Evolutionary conservation across 2,888 invertebrate species (phyloP).

Genomic region (Melinaea marsaeus): DNA sequence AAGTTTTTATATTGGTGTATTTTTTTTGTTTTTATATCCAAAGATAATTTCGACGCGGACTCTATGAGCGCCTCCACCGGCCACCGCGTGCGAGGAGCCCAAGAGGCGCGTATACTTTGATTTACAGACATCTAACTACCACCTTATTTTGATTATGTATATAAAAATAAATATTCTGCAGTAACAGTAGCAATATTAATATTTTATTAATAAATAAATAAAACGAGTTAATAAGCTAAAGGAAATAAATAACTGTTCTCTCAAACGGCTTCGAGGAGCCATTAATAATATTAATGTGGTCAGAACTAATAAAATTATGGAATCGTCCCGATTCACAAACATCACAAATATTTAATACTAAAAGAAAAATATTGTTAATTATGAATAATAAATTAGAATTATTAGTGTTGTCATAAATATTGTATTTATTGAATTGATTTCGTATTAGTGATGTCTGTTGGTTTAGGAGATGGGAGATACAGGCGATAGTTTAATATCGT

Average conservation of each 20-base stretch:
- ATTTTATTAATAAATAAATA: too few species aligned
- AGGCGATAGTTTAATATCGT: conserved; percentile 10
- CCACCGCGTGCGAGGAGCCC: too few species aligned
- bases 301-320: conserved; percentile 6
- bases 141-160: too few species aligned
- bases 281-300: conserved; percentile 11
- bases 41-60: too few species aligned
- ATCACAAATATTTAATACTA: conserved; percentile 19
- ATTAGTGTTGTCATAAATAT: conserved; percentile 15
- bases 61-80: too few species aligned
- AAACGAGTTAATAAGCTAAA: background rate
- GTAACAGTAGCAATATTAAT: too few species aligned
- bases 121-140: too few species aligned
- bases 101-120: too few species aligned
- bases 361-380: conserved; percentile 20
- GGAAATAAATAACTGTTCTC: conserved; percentile 1
- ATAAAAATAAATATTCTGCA: too few species aligned
- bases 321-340: background rate
- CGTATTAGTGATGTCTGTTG: conserved; percentile 16
- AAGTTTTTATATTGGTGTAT: too few species aligned
- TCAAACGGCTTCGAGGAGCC: background rate
- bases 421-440: conserved; percentile 17
- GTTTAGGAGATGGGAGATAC: conserved; percentile 20
- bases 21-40: too few species aligned
- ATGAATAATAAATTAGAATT: conserved; percentile 20